These are phyloP conservation scores for Anoplophora glabripennis DNA, from an alignment of 1,140 invertebrate genomes.

Conservation along the genomic window DNA sequence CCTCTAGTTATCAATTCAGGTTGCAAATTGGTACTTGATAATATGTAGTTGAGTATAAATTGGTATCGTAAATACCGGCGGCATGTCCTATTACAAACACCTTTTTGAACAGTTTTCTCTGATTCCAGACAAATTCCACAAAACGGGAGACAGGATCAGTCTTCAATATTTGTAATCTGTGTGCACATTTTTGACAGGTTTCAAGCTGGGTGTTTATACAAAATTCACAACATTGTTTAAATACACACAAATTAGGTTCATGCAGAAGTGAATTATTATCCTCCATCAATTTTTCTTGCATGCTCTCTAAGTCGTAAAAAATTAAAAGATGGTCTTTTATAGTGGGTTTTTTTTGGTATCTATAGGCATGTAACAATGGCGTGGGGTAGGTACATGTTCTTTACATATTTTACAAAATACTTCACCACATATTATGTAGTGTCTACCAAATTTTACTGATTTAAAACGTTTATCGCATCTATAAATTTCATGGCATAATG, in stretches of 20 bases:
- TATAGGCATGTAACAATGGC: slow-evolving; percentile 12
- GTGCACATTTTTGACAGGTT: neutral
- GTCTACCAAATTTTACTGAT: too few relatives aligned
- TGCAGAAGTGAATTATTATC: neutral
- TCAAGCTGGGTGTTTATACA: slow-evolving; percentile 4
- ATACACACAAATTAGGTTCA: slow-evolving; percentile 6
- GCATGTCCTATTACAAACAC: slow-evolving; percentile 1
- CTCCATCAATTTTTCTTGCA: neutral
- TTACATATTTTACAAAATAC: too few relatives aligned
- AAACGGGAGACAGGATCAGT: neutral
- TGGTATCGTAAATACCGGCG: neutral
- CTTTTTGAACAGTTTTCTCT: neutral
- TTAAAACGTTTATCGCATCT: slow-evolving; percentile 8
- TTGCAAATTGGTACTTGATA: slow-evolving; percentile 2
- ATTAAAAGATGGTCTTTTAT: neutral
- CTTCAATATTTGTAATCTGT: slow-evolving; percentile 2
- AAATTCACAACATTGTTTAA: slow-evolving; percentile 4
- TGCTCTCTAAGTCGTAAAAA: slow-evolving; percentile 11
- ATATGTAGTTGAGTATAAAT: slow-evolving; percentile 10
- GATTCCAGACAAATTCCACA: neutral
- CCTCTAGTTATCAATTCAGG: slow-evolving; percentile 5
- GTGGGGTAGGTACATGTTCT: too few relatives aligned
- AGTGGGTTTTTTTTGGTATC: slow-evolving; percentile 7
- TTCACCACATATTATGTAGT: too few relatives aligned
- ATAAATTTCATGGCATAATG: too few relatives aligned